phyloP scores from a whole-genome alignment of 2,113 vertebrate species.

The Myocastor coypus region DNA sequence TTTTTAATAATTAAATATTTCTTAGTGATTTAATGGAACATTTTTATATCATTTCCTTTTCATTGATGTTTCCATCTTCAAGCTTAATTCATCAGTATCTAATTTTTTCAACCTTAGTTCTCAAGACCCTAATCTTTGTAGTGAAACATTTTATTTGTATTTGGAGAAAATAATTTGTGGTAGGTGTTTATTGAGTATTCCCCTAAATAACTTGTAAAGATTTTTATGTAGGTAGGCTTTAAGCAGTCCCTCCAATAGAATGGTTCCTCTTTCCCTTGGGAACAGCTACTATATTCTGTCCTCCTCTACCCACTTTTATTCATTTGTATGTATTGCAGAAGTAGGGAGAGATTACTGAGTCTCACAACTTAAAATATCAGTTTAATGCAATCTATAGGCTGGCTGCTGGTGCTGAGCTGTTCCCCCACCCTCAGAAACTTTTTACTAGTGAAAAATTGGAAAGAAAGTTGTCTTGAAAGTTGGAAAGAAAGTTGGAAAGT shows the following conservation, averaged over 20 bases:
- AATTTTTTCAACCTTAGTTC: slow-evolving; percentile 19
- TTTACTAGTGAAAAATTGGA: neutral
- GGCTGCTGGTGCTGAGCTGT: neutral
- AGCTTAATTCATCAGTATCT: slow-evolving; percentile 18
- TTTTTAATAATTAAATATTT: slow-evolving; percentile 49
- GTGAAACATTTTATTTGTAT: slow-evolving; percentile 28
- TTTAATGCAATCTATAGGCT: slow-evolving; percentile 33
- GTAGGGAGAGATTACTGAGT: neutral
- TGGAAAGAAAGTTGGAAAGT: slow-evolving; percentile 1
- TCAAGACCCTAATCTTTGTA: slow-evolving; percentile 19
- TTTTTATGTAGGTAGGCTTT: slow-evolving; percentile 31
- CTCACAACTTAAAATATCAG: slow-evolving; percentile 15
- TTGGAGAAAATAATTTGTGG: slow-evolving; percentile 13
- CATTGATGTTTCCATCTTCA: slow-evolving; percentile 48
- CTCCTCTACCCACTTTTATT: neutral
- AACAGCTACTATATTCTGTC: neutral
- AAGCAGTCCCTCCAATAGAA: neutral
- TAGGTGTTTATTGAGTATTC: neutral
- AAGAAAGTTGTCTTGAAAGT: slow-evolving; percentile 23
- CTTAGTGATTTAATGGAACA: slow-evolving; percentile 40
- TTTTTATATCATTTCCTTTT: slow-evolving; percentile 40
- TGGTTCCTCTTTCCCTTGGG: neutral
- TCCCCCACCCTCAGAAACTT: neutral
- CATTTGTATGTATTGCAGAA: slow-evolving; percentile 19
- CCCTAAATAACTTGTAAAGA: slow-evolving; percentile 2